Percentiles rank a stretch among this genome's conserved stretches.
These are phyloP conservation scores for Cassiopea andromeda DNA, from an alignment of 30 jellyfish, hydroid and myxozoan genomes.

Conservation along the genomic window DNA sequence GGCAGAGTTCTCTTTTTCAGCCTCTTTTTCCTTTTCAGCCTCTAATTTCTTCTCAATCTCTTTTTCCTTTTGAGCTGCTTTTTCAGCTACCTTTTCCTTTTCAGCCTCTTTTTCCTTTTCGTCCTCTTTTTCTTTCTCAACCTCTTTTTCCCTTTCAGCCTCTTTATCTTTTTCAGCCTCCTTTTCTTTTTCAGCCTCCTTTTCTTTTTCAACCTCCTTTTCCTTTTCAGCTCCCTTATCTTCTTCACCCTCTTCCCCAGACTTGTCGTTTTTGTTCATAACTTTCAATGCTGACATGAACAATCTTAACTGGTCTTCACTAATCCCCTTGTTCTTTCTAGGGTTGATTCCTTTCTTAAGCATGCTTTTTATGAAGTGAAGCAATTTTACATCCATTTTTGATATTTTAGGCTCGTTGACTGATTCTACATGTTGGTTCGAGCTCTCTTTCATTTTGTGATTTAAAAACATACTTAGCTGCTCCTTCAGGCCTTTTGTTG, in stretches of 20 bases:
- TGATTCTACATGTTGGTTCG: neutral
- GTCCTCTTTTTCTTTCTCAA: slow-evolving; percentile 3
- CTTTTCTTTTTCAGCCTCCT: slow-evolving; percentile 12
- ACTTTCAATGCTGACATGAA: slow-evolving; percentile 51
- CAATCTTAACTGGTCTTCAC: slow-evolving; percentile 19
- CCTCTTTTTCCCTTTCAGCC: slow-evolving; percentile 1
- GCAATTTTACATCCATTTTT: slow-evolving; percentile 46
- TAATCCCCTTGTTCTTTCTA: slow-evolving; percentile 28
- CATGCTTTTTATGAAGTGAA: slow-evolving; percentile 49
- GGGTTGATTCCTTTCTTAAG: slow-evolving; percentile 41
- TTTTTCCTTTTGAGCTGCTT: slow-evolving; percentile 11
- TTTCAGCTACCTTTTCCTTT: slow-evolving; percentile 15
- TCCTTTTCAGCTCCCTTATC: neutral
- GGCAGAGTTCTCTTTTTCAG: slow-evolving; percentile 2
- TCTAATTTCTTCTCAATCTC: slow-evolving; percentile 9
- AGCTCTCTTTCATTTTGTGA: slow-evolving; percentile 3
- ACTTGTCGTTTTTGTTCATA: slow-evolving; percentile 13
- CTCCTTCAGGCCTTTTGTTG: slow-evolving; percentile 32
- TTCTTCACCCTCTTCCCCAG: neutral
- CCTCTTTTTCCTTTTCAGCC: slow-evolving; percentile 11
- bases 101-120: slow-evolving; percentile 10
- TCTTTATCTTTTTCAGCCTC: slow-evolving; percentile 13
- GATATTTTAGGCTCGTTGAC: slow-evolving; percentile 14
- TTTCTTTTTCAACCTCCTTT: neutral
- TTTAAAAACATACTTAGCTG: slow-evolving; percentile 20